Percentiles rank a stretch among this genome's conserved stretches.
Conservation (phyloP, 1,140 invertebrate genomes). For the Cydia amplana region DNA sequence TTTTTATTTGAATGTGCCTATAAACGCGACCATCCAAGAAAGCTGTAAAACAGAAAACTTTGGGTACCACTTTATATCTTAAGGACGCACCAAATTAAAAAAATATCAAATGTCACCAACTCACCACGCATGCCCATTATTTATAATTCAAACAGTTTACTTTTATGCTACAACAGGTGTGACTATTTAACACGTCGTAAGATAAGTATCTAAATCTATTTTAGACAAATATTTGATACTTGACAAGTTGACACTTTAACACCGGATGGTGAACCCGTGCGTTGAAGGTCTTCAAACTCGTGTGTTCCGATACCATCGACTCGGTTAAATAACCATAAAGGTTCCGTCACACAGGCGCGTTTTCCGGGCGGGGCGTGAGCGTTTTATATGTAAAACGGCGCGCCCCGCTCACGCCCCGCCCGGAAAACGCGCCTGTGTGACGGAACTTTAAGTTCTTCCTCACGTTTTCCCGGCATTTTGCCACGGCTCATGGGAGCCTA, state of each 20-base stretch:
- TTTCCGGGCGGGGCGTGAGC: too few species aligned
- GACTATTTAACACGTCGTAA: neutral
- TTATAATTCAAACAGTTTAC: neutral
- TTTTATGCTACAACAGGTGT: neutral
- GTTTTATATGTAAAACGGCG: too few species aligned
- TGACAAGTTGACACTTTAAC: neutral
- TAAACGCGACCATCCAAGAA: too few species aligned
- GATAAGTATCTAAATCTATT: neutral
- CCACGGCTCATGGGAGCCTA: too few species aligned
- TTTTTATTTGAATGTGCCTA: too few species aligned
- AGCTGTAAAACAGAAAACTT: too few species aligned
- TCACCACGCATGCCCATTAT: neutral
- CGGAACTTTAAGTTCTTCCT: too few species aligned
- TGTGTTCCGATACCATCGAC: neutral
- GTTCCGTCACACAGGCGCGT: too few species aligned
- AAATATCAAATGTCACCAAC: neutral
- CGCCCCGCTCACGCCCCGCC: too few species aligned
- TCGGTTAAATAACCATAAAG: too few species aligned
- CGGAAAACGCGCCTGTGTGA: too few species aligned
- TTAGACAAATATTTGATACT: neutral
- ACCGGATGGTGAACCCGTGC: neutral
- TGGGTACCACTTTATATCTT: neutral
- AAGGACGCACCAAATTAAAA: neutral
- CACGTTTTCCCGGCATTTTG: too few species aligned
- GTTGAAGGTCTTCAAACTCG: neutral